phyloP scores from a whole-genome alignment of 1,140 invertebrate species.

The Gryllus bimaculatus region DNA sequence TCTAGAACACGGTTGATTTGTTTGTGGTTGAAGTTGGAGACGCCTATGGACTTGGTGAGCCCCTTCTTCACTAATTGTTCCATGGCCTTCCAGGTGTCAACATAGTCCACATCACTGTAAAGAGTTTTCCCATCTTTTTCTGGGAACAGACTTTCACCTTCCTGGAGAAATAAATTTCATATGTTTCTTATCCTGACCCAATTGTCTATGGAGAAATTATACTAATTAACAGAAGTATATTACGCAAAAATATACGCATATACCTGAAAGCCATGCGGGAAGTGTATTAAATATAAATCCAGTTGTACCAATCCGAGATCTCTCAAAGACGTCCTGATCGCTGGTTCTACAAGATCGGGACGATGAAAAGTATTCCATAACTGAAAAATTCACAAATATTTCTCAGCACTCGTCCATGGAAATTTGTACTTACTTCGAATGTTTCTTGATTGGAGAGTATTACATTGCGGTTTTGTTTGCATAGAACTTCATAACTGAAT shows the following conservation, averaged over 20 bases:
- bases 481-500: no score
- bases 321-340: slow-evolving; percentile 36
- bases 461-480: no score
- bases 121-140: slow-evolving; percentile 46
- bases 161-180: slow-evolving; percentile 30
- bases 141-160: slow-evolving; percentile 50
- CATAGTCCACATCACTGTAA: slow-evolving; percentile 60
- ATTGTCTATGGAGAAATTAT: no score
- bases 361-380: slow-evolving; percentile 37
- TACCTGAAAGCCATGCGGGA: slow-evolving; percentile 27
- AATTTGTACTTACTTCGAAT: no score
- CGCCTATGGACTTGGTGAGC: slow-evolving; percentile 64
- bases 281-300: slow-evolving; percentile 41
- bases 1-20: slow-evolving; percentile 68
- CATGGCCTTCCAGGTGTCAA: slow-evolving; percentile 88
- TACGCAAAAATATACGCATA: no score
- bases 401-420: no score
- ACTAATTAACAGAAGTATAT: no score
- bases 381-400: slow-evolving; percentile 23
- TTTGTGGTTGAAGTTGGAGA: slow-evolving; percentile 83
- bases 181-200: no score
- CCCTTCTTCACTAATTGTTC: slow-evolving; percentile 66
- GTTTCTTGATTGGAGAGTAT: no score
- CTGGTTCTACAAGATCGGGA: slow-evolving; percentile 33
- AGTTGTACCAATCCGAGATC: slow-evolving; percentile 35